These are phyloP conservation scores for Hemitrygon akajei DNA, from an alignment of 2,797 vertebrate species.

Conservation along the genomic window DNA sequence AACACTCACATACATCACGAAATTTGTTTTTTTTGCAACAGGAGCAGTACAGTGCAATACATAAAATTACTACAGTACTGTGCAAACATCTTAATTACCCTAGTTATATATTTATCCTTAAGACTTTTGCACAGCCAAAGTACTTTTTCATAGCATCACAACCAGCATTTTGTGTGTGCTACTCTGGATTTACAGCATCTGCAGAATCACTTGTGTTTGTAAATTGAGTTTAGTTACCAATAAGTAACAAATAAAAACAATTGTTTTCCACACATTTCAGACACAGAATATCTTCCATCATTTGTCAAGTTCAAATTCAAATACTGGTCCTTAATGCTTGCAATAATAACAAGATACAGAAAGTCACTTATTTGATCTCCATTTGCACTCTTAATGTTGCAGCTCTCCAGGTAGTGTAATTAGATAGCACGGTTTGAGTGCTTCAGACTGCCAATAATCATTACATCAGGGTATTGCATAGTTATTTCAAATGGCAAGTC, in stretches of 20 bases:
- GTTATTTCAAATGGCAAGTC: conserved; percentile 28
- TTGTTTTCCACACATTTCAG: too few species aligned
- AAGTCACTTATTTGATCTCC: conserved; percentile 35
- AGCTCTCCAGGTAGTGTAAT: conserved; percentile 39
- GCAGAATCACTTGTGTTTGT: too few species aligned
- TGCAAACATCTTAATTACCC: too few species aligned
- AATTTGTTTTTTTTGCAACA: too few species aligned
- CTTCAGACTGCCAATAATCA: conserved; percentile 31
- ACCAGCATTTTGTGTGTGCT: too few species aligned
- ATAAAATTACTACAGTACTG: too few species aligned
- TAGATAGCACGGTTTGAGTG: conserved; percentile 35
- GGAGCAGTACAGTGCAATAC: too few species aligned
- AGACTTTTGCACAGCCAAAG: too few species aligned
- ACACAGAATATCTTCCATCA: not conserved
- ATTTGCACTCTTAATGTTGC: conserved; percentile 30
- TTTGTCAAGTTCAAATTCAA: conserved; percentile 31
- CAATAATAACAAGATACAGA: conserved; percentile 27
- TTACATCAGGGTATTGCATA: conserved; percentile 20
- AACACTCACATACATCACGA: too few species aligned
- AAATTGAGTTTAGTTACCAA: not conserved
- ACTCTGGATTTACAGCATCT: too few species aligned
- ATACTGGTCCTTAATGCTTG: conserved; percentile 10
- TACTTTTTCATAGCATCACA: too few species aligned
- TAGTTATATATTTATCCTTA: too few species aligned
- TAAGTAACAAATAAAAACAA: conserved; percentile 10